A percentile compares a stretch with the other conserved stretches of the same genome.
phyloP scores from a whole-genome alignment of 2,888 invertebrate genomes.

The Leptothorax acervorum region DNA sequence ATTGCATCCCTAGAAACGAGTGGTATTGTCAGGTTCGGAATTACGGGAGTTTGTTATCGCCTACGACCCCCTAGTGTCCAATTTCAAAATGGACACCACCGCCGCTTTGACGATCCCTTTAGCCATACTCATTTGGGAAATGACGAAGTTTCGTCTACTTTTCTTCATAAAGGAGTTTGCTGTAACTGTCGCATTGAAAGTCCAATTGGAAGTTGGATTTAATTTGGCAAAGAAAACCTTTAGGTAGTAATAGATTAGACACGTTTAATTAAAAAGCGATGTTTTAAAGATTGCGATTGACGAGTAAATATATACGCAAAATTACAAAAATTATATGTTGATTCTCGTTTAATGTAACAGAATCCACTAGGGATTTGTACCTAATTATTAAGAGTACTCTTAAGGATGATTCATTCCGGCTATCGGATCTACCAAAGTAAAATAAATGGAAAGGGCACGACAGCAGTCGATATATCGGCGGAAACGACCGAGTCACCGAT shows the following conservation, averaged over 20 bases:
- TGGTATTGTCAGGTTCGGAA: constrained; percentile 69
- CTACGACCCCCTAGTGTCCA: constrained; percentile 73
- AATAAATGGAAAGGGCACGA: constrained; percentile 28
- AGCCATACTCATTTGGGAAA: constrained; percentile 33
- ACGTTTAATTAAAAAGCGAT: constrained; percentile 11
- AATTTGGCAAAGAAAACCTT: background rate
- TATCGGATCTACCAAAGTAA: constrained; percentile 16
- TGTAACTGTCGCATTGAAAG: background rate
- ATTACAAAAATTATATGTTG: background rate
- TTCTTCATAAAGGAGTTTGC: constrained; percentile 36
- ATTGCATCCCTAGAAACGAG: constrained; percentile 45
- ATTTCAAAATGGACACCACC: constrained; percentile 71
- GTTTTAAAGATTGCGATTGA: background rate
- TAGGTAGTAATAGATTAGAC: background rate
- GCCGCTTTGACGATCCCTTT: constrained; percentile 52
- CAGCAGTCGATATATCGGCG: constrained; percentile 17
- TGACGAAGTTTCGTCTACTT: constrained; percentile 50
- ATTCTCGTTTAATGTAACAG: background rate
- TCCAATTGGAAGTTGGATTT: background rate
- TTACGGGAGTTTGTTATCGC: constrained; percentile 53
- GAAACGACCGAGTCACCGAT: constrained; percentile 42
- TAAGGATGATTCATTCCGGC: constrained; percentile 3
- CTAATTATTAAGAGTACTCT: background rate
- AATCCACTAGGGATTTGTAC: background rate
- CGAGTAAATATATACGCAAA: background rate